Conservation (phyloP, 2,113 vertebrate species). For the Neomonachus schauinslandi region DNA sequence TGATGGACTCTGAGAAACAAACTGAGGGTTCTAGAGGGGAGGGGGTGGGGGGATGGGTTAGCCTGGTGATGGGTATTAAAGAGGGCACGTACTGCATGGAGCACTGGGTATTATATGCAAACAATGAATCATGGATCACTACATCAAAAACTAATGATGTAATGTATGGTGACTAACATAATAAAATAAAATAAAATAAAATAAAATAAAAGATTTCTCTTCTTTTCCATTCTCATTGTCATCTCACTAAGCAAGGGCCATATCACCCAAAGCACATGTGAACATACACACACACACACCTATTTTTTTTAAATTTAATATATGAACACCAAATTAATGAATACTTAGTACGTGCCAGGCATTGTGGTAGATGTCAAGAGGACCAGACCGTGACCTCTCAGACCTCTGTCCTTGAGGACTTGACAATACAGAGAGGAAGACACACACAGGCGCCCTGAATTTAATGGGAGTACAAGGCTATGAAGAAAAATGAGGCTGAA, state of each 20-base stretch:
- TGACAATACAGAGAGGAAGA: not conserved
- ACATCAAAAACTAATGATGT: too few relatives aligned
- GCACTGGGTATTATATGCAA: too few relatives aligned
- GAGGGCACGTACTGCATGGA: too few relatives aligned
- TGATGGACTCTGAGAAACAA: too few relatives aligned
- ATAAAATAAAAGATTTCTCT: not conserved
- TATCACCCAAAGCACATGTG: not conserved
- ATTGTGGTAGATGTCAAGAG: not conserved
- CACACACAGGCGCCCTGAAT: accelerated
- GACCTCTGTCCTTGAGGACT: not conserved
- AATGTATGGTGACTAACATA: too few relatives aligned
- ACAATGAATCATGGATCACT: too few relatives aligned
- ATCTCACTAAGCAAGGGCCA: not conserved
- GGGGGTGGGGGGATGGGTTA: too few relatives aligned
- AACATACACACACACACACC: too few relatives aligned
- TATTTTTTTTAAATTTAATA: not conserved
- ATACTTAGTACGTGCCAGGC: not conserved
- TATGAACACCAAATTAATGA: not conserved
- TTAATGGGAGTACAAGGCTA: not conserved
- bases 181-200: too few relatives aligned
- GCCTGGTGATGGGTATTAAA: too few relatives aligned
- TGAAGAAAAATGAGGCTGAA: not conserved
- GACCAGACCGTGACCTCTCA: not conserved
- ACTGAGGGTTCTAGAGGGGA: too few relatives aligned
- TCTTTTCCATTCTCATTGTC: not conserved